Evolutionary conservation across 1,140 invertebrate species (phyloP).

Genomic region (Anoplophora glabripennis): DNA sequence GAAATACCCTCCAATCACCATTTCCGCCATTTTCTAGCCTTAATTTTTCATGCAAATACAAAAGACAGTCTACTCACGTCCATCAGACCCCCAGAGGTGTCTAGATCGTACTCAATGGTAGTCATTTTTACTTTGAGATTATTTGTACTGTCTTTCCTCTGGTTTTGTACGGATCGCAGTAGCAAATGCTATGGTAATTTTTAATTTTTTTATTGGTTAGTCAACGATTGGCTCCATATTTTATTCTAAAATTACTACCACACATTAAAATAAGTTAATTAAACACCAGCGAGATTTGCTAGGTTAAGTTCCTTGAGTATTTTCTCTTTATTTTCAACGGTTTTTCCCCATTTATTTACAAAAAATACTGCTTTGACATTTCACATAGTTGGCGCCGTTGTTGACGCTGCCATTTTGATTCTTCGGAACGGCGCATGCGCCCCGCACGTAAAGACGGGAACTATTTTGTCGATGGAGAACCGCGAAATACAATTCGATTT

Average conservation of each 20-base stretch:
- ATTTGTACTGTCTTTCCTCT: neutral
- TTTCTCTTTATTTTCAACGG: neutral
- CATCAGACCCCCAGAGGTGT: conserved; percentile 65
- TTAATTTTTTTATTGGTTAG: neutral
- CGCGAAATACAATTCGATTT: neutral
- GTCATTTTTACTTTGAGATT: conserved; percentile 43
- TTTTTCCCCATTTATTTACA: conserved; percentile 1
- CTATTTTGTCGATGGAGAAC: neutral
- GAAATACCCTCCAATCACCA: no score
- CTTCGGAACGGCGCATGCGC: neutral
- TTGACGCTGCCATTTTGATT: neutral
- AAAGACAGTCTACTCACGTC: conserved; percentile 54
- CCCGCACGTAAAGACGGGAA: neutral
- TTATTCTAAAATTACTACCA: neutral
- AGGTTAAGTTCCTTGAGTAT: conserved; percentile 1
- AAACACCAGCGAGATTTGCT: neutral
- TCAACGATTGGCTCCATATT: neutral
- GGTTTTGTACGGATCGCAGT: neutral
- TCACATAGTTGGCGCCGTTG: conserved; percentile 16
- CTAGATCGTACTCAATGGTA: conserved; percentile 59
- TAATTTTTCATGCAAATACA: conserved; percentile 17
- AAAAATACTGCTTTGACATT: conserved; percentile 2
- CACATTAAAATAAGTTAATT: conserved; percentile 1
- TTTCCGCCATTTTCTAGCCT: conserved; percentile 35
- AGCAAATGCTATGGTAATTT: neutral